These are phyloP conservation scores for Melieria omissa DNA, from an alignment of 2,888 invertebrate genomes.

Conservation along the genomic window DNA sequence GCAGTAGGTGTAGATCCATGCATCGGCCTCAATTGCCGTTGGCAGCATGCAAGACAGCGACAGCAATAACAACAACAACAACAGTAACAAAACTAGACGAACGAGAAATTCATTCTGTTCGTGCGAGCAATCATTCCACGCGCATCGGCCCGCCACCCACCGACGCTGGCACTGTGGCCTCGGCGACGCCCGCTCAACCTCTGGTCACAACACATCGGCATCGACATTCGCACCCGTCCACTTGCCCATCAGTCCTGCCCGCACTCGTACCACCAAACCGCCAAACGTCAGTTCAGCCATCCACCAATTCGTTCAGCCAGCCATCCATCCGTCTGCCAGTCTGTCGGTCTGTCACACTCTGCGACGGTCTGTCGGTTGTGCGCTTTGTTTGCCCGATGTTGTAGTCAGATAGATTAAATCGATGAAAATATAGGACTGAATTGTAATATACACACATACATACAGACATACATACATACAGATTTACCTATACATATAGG, in stretches of 20 bases:
- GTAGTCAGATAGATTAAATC: constrained; percentile 62
- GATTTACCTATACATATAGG: neutral
- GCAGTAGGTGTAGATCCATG: neutral
- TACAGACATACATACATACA: neutral
- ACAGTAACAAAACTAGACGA: constrained; percentile 51
- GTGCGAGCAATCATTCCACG: neutral
- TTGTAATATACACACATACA: constrained; percentile 18
- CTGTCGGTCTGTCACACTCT: constrained; percentile 9
- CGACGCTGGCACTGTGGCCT: too few relatives aligned
- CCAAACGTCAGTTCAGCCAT: neutral
- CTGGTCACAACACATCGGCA: too few relatives aligned
- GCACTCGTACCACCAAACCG: neutral
- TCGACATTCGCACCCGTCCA: too few relatives aligned
- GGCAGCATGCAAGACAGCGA: constrained; percentile 33
- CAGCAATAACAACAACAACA: constrained; percentile 38
- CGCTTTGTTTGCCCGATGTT: constrained; percentile 54
- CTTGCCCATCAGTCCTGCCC: too few relatives aligned
- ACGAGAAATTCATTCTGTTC: constrained; percentile 57
- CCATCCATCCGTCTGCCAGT: constrained; percentile 17
- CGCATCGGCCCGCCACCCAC: too few relatives aligned
- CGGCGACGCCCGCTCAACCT: too few relatives aligned
- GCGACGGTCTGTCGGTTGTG: constrained; percentile 39
- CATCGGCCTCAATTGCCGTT: constrained; percentile 29
- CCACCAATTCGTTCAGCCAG: constrained; percentile 6
- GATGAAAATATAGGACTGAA: constrained; percentile 61